These are phyloP conservation scores for Horisme vitalbata DNA, from an alignment of 2,888 invertebrate species.

Conservation along the genomic window DNA sequence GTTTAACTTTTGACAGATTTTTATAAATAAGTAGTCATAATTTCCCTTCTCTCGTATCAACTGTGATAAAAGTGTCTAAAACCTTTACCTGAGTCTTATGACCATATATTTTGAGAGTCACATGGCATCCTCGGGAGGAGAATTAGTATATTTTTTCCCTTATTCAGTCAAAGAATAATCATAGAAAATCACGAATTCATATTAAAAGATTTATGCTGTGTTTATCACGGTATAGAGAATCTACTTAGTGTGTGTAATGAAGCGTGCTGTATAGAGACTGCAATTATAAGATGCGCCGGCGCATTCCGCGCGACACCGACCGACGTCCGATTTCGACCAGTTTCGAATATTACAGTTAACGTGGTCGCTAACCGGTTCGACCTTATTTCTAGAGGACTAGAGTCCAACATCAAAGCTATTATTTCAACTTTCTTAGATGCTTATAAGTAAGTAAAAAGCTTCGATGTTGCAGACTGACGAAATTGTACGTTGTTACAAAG, in stretches of 20 bases:
- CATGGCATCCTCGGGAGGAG: no score
- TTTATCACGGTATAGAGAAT: slow-evolving; percentile 7
- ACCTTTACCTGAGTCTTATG: no score
- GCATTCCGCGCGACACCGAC: slow-evolving; percentile 70
- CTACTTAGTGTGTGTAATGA: slow-evolving; percentile 6
- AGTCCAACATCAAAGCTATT: slow-evolving; percentile 1
- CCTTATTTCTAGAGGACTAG: not conserved
- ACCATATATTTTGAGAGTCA: no score
- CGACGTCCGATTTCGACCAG: slow-evolving; percentile 44
- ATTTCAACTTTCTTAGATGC: slow-evolving; percentile 7
- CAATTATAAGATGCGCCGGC: slow-evolving; percentile 59
- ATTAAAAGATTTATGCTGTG: slow-evolving; percentile 11
- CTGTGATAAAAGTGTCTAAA: no score
- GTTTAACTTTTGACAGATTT: no score
- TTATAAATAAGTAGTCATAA: no score
- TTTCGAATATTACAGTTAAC: slow-evolving; percentile 19
- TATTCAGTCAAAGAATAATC: not conserved
- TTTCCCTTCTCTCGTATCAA: no score
- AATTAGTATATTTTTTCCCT: no score
- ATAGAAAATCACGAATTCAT: not conserved
- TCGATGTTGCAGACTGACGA: no score
- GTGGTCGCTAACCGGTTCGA: not conserved
- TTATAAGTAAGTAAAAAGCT: no score
- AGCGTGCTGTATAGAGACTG: slow-evolving; percentile 32
- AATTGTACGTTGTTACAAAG: slow-evolving; percentile 2